A percentile compares a stretch with the other conserved stretches of the same genome.
phyloP scores from a whole-genome alignment of 1,140 invertebrate genomes.

The Drosophila jambulina region DNA sequence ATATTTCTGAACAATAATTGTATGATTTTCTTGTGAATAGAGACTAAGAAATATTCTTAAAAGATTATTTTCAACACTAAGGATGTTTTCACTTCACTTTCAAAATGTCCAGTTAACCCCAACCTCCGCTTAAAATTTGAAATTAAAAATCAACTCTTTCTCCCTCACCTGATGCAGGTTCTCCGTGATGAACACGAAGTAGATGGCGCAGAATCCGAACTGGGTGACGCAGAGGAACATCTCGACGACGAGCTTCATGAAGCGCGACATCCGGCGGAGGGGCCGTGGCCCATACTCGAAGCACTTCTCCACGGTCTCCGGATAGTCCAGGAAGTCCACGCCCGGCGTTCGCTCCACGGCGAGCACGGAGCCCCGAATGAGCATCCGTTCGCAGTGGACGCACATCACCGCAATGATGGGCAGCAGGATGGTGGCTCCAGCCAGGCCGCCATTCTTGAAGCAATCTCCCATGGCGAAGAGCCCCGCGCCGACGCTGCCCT shows the following conservation, averaged over 20 bases:
- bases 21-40: too few relatives aligned
- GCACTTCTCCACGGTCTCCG: conserved; percentile 91
- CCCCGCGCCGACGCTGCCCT: conserved; percentile 91
- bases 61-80: too few relatives aligned
- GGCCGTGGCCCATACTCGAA: conserved; percentile 90
- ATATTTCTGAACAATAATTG: too few relatives aligned
- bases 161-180: conserved; percentile 90
- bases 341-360: conserved; percentile 72
- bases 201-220: conserved; percentile 97
- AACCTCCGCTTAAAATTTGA: not conserved
- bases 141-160: too few relatives aligned
- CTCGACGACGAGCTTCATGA: conserved; percentile 90
- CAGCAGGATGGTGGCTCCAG: conserved; percentile 88
- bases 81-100: too few relatives aligned
- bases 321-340: conserved; percentile 87
- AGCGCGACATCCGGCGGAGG: conserved; percentile 87
- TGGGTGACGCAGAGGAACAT: conserved; percentile 95
- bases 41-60: too few relatives aligned
- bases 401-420: conserved; percentile 90
- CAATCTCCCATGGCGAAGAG: conserved; percentile 92
- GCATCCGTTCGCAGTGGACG: conserved; percentile 90
- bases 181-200: conserved; percentile 95
- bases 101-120: not conserved
- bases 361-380: conserved; percentile 67
- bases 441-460: conserved; percentile 90